Conservation (phyloP, 2,888 invertebrate species). For the Pandemis cinnamomeana region DNA sequence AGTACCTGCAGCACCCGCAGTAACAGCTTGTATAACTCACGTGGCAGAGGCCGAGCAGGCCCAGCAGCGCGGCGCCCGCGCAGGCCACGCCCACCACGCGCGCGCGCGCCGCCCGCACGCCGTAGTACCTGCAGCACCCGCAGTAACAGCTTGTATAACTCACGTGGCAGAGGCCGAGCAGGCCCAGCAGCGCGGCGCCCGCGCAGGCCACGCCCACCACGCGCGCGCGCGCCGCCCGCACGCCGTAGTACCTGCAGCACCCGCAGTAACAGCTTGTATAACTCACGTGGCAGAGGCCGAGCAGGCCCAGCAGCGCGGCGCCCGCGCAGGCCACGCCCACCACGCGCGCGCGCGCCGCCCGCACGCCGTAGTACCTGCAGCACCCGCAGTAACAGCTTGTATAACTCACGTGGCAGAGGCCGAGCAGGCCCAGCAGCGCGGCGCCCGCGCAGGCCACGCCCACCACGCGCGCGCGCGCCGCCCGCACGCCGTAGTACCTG, state of each 20-base stretch:
- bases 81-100: slow-evolving; percentile 51
- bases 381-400: no score
- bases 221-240: slow-evolving; percentile 52
- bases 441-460: slow-evolving; percentile 51
- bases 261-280: no score
- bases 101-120: slow-evolving; percentile 51
- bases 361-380: slow-evolving; percentile 68
- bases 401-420: slow-evolving; percentile 55
- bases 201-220: slow-evolving; percentile 49
- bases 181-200: slow-evolving; percentile 69
- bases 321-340: slow-evolving; percentile 50
- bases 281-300: slow-evolving; percentile 60
- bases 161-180: slow-evolving; percentile 63
- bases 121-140: slow-evolving; percentile 66
- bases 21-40: no score
- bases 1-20: slow-evolving; percentile 63
- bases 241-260: slow-evolving; percentile 66
- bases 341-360: slow-evolving; percentile 53
- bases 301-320: slow-evolving; percentile 68
- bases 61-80: slow-evolving; percentile 65
- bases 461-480: slow-evolving; percentile 55
- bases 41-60: slow-evolving; percentile 67
- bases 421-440: slow-evolving; percentile 71
- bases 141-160: no score
- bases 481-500: slow-evolving; percentile 68